Conservation (phyloP, 2,888 invertebrate species). For the Drosophila paramelanica region DNA sequence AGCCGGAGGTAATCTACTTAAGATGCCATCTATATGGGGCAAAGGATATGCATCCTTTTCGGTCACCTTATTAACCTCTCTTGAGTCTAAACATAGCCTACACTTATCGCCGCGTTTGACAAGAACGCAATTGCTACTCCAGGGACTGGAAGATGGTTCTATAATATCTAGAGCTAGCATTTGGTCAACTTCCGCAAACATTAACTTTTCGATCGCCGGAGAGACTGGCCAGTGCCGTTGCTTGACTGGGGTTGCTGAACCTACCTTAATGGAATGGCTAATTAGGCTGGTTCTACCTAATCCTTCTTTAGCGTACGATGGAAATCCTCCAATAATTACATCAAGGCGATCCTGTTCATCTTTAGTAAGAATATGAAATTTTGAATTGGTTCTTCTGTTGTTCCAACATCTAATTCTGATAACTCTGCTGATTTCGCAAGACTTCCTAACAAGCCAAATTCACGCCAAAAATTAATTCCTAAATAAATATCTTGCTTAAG, state of each 20-base stretch:
- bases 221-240: not conserved
- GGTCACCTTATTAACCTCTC: not conserved
- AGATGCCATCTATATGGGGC: too few species aligned
- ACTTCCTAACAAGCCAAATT: too few species aligned
- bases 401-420: too few species aligned
- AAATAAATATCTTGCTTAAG: too few species aligned
- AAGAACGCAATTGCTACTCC: not conserved
- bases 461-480: too few species aligned
- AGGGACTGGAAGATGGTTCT: not conserved
- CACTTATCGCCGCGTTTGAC: not conserved
- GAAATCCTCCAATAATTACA: too few species aligned
- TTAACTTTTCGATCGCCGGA: not conserved
- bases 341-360: too few species aligned
- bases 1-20: too few species aligned
- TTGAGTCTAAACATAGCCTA: not conserved
- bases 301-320: not conserved
- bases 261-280: slow-evolving; percentile 4
- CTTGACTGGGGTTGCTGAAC: not conserved
- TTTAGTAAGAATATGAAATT: too few species aligned
- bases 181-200: not conserved
- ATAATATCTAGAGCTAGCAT: not conserved
- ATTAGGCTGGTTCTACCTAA: slow-evolving; percentile 1
- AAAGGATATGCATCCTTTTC: not conserved
- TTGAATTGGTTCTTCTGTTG: too few species aligned
- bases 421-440: too few species aligned